phyloP scores from a whole-genome alignment of 2,888 invertebrate species.

The Antheraea assamensis region DNA sequence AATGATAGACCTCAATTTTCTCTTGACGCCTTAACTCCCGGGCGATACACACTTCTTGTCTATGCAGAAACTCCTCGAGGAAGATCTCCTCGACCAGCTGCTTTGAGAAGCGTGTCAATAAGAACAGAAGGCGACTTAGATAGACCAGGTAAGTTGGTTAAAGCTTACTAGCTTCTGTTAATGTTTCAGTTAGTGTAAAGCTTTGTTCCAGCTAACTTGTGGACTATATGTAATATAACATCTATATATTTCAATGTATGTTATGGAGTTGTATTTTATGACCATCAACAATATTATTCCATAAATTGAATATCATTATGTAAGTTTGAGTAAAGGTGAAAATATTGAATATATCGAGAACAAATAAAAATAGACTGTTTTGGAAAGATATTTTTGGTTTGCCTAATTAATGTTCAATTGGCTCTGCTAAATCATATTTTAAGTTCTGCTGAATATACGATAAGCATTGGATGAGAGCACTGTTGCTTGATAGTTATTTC shows the following conservation, averaged over 20 bases:
- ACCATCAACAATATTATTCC: too few relatives aligned
- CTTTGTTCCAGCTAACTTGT: too few relatives aligned
- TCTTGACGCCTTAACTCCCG: constrained; percentile 88
- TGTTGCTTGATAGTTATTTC: too few relatives aligned
- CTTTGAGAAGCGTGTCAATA: constrained; percentile 84
- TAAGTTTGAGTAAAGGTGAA: neutral
- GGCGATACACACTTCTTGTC: constrained; percentile 89
- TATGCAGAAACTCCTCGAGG: constrained; percentile 93
- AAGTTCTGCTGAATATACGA: too few relatives aligned
- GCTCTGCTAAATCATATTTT: too few relatives aligned
- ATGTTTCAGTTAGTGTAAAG: too few relatives aligned
- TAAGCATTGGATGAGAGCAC: too few relatives aligned
- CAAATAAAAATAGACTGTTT: neutral
- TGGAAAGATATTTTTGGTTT: neutral
- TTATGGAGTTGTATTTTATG: too few relatives aligned
- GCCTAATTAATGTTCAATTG: neutral
- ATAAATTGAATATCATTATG: too few relatives aligned
- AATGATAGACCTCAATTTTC: constrained; percentile 87
- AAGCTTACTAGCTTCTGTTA: neutral
- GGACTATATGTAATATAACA: too few relatives aligned
- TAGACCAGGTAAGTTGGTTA: constrained; percentile 57
- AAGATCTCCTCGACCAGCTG: constrained; percentile 87
- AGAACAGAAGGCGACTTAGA: constrained; percentile 62
- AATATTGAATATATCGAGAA: neutral
- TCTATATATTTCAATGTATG: too few relatives aligned